Evolutionary conservation across 2,113 vertebrate species (phyloP).

Genomic region (Spermophilus dauricus): DNA sequence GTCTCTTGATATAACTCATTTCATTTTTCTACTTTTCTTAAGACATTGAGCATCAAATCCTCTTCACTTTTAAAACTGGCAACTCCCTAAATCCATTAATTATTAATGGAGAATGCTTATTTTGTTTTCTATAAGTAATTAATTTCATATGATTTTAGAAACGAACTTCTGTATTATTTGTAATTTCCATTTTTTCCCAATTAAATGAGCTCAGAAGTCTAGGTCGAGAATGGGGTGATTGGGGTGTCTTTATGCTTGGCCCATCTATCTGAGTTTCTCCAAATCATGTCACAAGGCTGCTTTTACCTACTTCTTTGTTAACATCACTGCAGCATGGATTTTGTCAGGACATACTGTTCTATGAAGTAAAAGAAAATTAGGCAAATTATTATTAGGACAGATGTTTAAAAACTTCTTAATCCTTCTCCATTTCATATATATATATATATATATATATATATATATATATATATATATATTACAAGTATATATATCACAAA

Average conservation of each 20-base stretch:
- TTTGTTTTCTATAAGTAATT: neutral
- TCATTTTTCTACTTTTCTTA: neutral
- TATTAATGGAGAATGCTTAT: neutral
- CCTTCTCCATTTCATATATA: neutral
- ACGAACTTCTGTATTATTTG: neutral
- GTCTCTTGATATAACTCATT: neutral
- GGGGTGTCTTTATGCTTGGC: neutral
- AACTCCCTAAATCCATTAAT: neutral
- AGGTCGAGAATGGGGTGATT: neutral
- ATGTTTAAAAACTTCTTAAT: neutral
- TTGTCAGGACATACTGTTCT: neutral
- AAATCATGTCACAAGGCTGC: neutral
- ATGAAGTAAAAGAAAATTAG: neutral
- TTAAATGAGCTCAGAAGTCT: neutral
- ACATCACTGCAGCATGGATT: neutral
- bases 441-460: too few relatives aligned
- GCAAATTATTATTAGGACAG: neutral
- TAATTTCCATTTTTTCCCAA: neutral
- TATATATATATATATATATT: too few relatives aligned
- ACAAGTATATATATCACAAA: too few relatives aligned
- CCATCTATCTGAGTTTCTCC: fast-evolving
- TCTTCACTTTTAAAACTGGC: neutral
- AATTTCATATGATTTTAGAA: neutral
- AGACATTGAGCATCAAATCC: neutral
- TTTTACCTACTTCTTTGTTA: neutral